Conservation (phyloP, 2,113 vertebrate species). For the Girardinichthys multiradiatus region DNA sequence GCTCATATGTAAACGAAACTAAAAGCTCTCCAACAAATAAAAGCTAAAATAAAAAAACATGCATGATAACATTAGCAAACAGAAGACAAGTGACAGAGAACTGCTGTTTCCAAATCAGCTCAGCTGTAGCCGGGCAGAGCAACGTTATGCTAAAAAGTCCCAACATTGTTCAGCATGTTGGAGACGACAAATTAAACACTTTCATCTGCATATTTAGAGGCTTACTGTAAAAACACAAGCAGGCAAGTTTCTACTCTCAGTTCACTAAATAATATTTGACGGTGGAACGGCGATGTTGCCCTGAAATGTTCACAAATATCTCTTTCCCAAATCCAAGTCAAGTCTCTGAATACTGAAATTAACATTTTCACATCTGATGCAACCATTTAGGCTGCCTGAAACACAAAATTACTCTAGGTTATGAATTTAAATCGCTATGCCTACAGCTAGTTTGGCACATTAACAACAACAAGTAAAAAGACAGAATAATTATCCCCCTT, state of each 20-base stretch:
- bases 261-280: not conserved
- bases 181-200: not conserved
- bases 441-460: not conserved
- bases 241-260: not conserved
- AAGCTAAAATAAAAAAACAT: not conserved
- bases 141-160: too few relatives aligned
- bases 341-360: not conserved
- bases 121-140: not conserved
- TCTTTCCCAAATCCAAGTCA: not conserved
- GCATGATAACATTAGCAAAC: not conserved
- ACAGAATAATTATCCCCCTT: too few relatives aligned
- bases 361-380: not conserved
- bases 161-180: too few relatives aligned
- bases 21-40: conserved; percentile 1
- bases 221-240: not conserved
- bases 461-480: not conserved
- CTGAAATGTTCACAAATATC: not conserved
- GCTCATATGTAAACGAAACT: conserved; percentile 1
- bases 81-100: not conserved
- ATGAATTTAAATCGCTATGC: not conserved
- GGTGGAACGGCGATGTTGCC: too few relatives aligned
- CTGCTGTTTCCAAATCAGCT: not conserved
- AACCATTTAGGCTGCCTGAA: not conserved
- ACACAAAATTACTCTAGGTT: not conserved
- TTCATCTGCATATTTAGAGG: not conserved